Evolutionary conservation across 2,113 vertebrate species (phyloP).

Genomic region (Silurus glanis): DNA sequence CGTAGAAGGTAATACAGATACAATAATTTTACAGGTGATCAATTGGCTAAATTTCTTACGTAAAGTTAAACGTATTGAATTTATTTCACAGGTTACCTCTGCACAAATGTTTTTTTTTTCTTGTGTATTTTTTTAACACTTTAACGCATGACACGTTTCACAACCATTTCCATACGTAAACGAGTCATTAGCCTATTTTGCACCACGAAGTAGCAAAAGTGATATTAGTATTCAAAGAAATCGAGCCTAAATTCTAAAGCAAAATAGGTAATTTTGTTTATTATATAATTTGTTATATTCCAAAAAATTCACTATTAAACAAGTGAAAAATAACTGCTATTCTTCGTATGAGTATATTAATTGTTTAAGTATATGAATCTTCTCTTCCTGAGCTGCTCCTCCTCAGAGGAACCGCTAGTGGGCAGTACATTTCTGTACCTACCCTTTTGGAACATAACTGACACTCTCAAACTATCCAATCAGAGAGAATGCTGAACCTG

Average conservation of each 20-base stretch:
- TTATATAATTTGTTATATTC: not conserved
- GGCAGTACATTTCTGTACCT: not conserved
- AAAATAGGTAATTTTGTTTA: not conserved
- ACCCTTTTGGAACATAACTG: conserved; percentile 59
- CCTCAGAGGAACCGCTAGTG: not conserved
- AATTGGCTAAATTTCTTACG: too few relatives aligned
- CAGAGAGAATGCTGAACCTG: conserved; percentile 29
- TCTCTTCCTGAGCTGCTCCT: not conserved
- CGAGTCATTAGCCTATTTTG: not conserved
- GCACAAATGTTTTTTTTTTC: not conserved
- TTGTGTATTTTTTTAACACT: not conserved
- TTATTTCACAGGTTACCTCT: not conserved
- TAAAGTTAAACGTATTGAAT: not conserved
- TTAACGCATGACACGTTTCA: not conserved
- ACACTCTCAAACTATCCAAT: conserved; percentile 64
- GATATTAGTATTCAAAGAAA: not conserved
- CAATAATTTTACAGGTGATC: not conserved
- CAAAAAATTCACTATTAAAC: not conserved
- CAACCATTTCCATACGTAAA: not conserved
- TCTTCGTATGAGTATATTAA: too few relatives aligned
- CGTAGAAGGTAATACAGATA: not conserved
- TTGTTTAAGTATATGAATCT: not conserved
- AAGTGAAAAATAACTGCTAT: not conserved
- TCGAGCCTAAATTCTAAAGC: not conserved
- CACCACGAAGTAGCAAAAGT: not conserved